Evolutionary conservation across 2,888 invertebrate genomes (phyloP), one percentile per base, ranked within the genome.

Genomic region (Scaptomyza polygonia): DNA sequence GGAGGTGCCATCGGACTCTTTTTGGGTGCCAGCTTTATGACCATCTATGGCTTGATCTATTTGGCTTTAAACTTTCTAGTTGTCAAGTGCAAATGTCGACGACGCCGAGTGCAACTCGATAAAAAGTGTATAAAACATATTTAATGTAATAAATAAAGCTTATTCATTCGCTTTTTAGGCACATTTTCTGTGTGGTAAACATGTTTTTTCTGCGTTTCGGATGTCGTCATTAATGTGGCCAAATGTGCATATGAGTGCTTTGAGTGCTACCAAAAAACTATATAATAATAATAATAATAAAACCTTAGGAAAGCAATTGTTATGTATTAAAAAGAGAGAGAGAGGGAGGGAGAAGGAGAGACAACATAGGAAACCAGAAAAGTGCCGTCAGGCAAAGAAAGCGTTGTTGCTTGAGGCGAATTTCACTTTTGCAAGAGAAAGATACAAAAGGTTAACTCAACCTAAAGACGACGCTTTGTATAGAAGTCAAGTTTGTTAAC

Each of bases 1-100:
- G 92, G 91, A 40, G 91, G 91, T 8, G 90, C 91, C 6, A 89
- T 90, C 49, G 90, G 91, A n/a, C 74, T 91, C 5, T 91, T 91
- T 74, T 69, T 91, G 25, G 91, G 91, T n/a, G 90, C 91, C 47
- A 91, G 91, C 69, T 90, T 91, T 55, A 83, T 91, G 57, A 91
- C 89, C 58, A 55, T 88, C 16, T 88, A 84, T 49, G 86, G 83
- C 3, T 32, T 89, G 12, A 48, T 83, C 18, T 81, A 84, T 54
- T 51, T 86, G 14, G 40, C 73, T 0, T 21, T 85, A 21, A 80
- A 73, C 49, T 71, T 67, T 59, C 4, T 87, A 14, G 40, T 67
- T 48, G 64, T 67, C 16, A 71, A 77, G 57, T 68, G 77, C 64
- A 68, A 68, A 54, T 61, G 29, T 25, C 48, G 42, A 36, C 14